Percentiles rank a stretch among this genome's conserved stretches.
Evolutionary conservation across 1,140 invertebrate genomes (phyloP).

Genomic region (Coboldia fuscipes): DNA sequence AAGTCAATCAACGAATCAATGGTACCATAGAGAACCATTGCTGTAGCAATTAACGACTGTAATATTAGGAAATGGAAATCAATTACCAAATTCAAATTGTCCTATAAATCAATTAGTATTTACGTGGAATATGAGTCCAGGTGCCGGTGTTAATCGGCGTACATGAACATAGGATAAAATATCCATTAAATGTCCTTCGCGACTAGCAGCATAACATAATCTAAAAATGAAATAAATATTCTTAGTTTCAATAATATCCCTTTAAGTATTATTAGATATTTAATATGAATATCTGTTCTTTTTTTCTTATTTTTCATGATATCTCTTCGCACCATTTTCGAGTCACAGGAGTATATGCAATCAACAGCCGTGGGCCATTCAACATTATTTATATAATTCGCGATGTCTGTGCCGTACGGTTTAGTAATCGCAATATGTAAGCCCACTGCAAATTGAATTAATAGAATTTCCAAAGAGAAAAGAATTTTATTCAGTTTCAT

Average conservation of each 20-base stretch:
- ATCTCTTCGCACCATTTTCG: no score
- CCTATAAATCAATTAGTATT: no score
- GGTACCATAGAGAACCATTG: slow-evolving; percentile 74
- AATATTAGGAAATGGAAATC: slow-evolving; percentile 9
- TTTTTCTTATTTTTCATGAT: no score
- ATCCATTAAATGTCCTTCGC: slow-evolving; percentile 81
- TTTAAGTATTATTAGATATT: neutral
- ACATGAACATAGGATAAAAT: slow-evolving; percentile 88
- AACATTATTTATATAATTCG: no score
- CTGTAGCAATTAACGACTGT: slow-evolving; percentile 45
- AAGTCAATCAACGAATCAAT: slow-evolving; percentile 84
- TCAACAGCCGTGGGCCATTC: no score
- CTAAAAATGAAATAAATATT: slow-evolving; percentile 25
- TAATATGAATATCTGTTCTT: no score
- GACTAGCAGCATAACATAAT: slow-evolving; percentile 83
- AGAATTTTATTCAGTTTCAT: no score
- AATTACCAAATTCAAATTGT: slow-evolving; percentile 3
- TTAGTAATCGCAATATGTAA: no score
- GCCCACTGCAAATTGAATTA: no score
- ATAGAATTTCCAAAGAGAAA: no score
- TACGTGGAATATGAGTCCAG: slow-evolving; percentile 94
- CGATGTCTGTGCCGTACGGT: no score
- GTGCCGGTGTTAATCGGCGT: slow-evolving; percentile 72
- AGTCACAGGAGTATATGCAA: no score
- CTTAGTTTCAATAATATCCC: neutral